Evolutionary conservation across 2,888 invertebrate genomes (phyloP).

Genomic region (Drosophila subquinaria): DNA sequence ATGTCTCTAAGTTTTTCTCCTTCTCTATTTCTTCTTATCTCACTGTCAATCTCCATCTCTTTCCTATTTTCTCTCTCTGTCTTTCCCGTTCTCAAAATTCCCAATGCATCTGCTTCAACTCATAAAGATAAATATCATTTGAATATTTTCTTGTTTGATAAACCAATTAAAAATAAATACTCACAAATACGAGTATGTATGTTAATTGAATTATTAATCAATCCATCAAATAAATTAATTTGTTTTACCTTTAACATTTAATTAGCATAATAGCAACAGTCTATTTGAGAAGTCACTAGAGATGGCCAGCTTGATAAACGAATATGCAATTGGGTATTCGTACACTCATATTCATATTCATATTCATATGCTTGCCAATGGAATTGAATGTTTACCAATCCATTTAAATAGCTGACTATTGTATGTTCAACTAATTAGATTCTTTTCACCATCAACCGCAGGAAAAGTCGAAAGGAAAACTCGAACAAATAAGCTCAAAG

Average conservation of each 20-base stretch:
- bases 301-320: constrained; percentile 14
- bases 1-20: too few species aligned
- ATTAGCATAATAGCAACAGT: constrained; percentile 39
- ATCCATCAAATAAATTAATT: constrained; percentile 24
- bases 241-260: constrained; percentile 17
- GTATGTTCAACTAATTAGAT: constrained; percentile 64
- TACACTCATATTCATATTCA: constrained; percentile 1
- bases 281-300: constrained; percentile 42
- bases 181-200: not conserved
- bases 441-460: constrained; percentile 7
- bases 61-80: not conserved
- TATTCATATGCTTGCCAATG: constrained; percentile 17
- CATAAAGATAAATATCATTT: not conserved
- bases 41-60: not conserved
- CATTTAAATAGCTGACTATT: constrained; percentile 53
- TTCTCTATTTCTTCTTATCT: not conserved
- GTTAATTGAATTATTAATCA: constrained; percentile 19
- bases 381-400: constrained; percentile 64
- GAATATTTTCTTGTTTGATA: not conserved
- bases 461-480: constrained; percentile 6
- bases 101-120: not conserved
- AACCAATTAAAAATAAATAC: not conserved
- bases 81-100: not conserved
- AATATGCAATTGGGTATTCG: constrained; percentile 5
- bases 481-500: constrained; percentile 51